Base-by-base conservation (phyloP, 2,113 vertebrate genomes). In the Quiscalus mexicanus region DNA sequence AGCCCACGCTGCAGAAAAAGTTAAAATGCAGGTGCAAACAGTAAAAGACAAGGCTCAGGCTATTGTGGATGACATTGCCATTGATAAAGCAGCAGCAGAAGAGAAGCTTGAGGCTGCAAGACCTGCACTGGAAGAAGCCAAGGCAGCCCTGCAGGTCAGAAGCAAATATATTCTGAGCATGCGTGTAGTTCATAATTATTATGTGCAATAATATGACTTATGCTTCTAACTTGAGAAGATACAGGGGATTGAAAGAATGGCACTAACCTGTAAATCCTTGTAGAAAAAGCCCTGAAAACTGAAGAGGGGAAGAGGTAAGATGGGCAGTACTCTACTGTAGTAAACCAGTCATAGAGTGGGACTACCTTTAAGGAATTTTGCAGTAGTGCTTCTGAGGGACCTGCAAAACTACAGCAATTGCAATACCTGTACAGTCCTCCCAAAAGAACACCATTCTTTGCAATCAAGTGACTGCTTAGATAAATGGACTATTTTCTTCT, bases 11-110 rank as follows among this genome's bases (percentile, higher is more conserved):
- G 98, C 98, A 0, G 98, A 98, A 78, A 97, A 98, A 92, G 98
- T 99, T 41, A 99, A 99, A 96, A 97, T 95, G 88, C 98, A 99
- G 92, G 98, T 99, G 58, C 98, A 99, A 96, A 98, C 97, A 56
- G 98, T 99, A 81, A 99, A 98, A 96, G 98, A 99, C 80, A 98
- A 98, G 83, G 98, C 98, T 86, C 98, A 99, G 90, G 96, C 97
- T 75, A 99, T 99, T 56, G 98, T 99, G 12, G 98, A 98, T 53
- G 98, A 98, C 84, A 99, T 99, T 24, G 98, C 97, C 58, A 89
- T 95, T 7, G 98, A 99, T 84, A 99, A 98, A 95, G 77, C 95
- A 11, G 94, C 96, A 53, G 98, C 98, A 31, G 98, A 98, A 93
- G 93, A 96, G 33, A 99, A 99, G 63, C 98, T 99, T 90, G 97